Evolutionary conservation across 2,113 vertebrate species (phyloP).

Genomic region (Anthoscopus minutus): DNA sequence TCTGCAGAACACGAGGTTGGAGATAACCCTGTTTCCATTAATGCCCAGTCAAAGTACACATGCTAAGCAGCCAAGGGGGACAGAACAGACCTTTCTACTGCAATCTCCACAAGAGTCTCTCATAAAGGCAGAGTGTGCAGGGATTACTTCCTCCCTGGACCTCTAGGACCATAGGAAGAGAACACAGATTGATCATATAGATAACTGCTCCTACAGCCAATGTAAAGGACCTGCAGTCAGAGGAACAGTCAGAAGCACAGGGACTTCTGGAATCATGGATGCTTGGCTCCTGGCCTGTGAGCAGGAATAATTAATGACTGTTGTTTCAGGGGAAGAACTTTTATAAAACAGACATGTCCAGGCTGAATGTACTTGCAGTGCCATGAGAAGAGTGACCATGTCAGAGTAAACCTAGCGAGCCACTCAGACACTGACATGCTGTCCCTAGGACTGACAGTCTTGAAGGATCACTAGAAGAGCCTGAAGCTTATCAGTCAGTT

Average conservation of each 20-base stretch:
- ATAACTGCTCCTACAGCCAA: background rate
- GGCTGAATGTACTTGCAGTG: background rate
- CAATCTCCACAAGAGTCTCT: background rate
- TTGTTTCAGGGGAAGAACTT: background rate
- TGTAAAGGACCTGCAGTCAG: background rate
- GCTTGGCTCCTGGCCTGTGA: background rate
- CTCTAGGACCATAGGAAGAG: background rate
- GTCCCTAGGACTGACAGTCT: background rate
- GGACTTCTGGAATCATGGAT: background rate
- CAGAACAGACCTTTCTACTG: background rate
- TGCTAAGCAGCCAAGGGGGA: background rate
- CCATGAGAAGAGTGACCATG: background rate
- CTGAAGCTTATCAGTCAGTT: background rate
- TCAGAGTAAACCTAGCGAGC: accelerated
- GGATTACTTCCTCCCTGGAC: background rate
- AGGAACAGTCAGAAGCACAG: background rate
- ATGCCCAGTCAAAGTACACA: background rate
- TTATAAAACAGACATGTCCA: background rate
- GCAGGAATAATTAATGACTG: background rate
- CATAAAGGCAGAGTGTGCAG: background rate
- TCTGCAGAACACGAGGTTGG: background rate
- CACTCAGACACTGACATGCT: background rate
- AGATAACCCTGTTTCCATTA: background rate
- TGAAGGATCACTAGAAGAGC: background rate
- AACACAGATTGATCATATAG: background rate